Evolutionary conservation across 2,888 invertebrate genomes (phyloP).

Genomic region (Heliconius cydno): DNA sequence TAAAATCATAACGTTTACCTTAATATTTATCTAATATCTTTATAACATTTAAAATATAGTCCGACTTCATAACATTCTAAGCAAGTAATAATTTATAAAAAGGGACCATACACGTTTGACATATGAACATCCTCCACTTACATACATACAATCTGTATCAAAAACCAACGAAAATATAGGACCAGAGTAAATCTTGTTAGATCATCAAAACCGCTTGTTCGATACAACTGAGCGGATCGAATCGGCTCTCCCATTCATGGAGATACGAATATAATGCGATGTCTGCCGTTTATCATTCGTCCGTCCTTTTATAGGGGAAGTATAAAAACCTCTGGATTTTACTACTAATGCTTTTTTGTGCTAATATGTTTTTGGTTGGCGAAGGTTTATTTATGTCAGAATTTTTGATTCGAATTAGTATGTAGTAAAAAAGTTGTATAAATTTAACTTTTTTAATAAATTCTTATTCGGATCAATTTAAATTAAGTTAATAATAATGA

Average conservation of each 20-base stretch:
- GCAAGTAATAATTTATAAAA: no score
- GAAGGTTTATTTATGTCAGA: background rate
- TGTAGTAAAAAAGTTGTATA: no score
- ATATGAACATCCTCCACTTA: background rate
- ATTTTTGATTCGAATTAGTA: background rate
- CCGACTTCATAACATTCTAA: no score
- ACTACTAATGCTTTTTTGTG: background rate
- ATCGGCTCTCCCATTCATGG: background rate
- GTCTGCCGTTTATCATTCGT: background rate
- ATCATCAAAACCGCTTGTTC: conserved; percentile 17
- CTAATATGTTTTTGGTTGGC: background rate
- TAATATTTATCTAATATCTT: no score
- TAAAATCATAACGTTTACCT: no score
- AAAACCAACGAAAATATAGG: conserved; percentile 11
- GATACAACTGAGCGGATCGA: background rate
- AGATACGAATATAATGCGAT: background rate
- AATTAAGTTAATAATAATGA: no score
- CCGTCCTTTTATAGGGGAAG: background rate
- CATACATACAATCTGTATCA: background rate
- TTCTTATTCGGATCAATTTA: no score
- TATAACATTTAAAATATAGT: no score
- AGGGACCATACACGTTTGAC: no score
- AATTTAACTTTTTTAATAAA: no score
- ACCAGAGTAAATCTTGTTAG: conserved; percentile 10
- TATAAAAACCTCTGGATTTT: conserved; percentile 6